A percentile compares a stretch with the other conserved stretches of the same genome.
phyloP scores from a whole-genome alignment of 1,140 invertebrate species.

The Anoplolepis gracilipes region DNA sequence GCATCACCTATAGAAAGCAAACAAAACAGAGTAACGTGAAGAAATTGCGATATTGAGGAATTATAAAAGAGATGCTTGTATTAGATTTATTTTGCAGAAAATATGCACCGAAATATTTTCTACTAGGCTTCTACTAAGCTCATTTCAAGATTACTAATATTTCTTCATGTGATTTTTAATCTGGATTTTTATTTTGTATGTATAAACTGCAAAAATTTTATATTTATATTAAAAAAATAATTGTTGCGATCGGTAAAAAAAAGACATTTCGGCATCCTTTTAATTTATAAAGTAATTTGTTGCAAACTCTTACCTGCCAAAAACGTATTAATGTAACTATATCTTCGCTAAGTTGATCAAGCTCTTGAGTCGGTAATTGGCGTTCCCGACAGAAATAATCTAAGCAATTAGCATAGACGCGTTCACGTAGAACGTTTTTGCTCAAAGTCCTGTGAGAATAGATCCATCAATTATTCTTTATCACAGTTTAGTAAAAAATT shows the following conservation, averaged over 20 bases:
- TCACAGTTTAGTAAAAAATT: background rate
- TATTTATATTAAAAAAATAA: no score
- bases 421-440: conserved; percentile 96
- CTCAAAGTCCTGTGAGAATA: conserved; percentile 88
- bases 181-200: no score
- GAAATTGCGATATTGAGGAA: background rate
- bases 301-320: conserved; percentile 89
- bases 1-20: conserved; percentile 88
- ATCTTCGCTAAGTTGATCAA: conserved; percentile 93
- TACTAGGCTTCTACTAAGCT: no score
- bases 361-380: conserved; percentile 93
- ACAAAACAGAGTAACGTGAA: background rate
- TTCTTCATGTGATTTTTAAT: no score
- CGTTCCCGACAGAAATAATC: conserved; percentile 97
- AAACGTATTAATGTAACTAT: conserved; percentile 96
- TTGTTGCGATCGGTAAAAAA: no score
- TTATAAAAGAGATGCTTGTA: background rate
- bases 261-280: no score
- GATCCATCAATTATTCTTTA: conserved; percentile 32
- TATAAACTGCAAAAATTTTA: no score
- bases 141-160: no score
- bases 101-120: no score
- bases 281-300: background rate
- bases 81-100: background rate
- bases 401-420: conserved; percentile 97